Conservation (phyloP, 2,113 vertebrate genomes). For the Leucoraja erinaceus region DNA sequence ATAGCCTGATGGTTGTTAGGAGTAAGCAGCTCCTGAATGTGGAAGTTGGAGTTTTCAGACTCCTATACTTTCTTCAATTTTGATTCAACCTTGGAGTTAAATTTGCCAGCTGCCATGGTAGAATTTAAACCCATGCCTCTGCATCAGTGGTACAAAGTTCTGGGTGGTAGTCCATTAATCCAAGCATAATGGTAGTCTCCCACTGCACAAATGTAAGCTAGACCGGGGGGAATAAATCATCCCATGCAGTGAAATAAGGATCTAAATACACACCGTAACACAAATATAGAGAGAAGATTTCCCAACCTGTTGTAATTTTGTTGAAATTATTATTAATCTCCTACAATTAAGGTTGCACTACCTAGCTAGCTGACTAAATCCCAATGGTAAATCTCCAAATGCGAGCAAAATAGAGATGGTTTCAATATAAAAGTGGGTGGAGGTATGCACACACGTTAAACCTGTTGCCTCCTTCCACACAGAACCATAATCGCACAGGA, state of each 20-base stretch:
- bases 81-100: no score
- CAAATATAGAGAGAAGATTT: neutral
- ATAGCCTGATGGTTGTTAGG: no score
- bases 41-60: no score
- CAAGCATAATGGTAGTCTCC: no score
- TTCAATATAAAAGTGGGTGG: conserved; percentile 1
- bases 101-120: no score
- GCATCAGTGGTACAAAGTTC: no score
- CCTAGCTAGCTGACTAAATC: neutral
- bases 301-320: neutral
- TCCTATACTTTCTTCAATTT: no score
- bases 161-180: no score
- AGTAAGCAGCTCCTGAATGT: no score
- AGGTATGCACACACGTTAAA: neutral
- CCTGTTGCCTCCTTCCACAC: no score
- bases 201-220: neutral
- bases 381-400: neutral
- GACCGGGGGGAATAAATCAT: neutral
- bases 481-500: no score
- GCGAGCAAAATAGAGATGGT: neutral
- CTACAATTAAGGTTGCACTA: neutral
- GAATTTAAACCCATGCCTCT: no score
- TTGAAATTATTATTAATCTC: neutral
- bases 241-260: neutral
- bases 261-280: neutral